Conservation (phyloP, 2,797 vertebrate species). For the Hypotaenidia philippensis region DNA sequence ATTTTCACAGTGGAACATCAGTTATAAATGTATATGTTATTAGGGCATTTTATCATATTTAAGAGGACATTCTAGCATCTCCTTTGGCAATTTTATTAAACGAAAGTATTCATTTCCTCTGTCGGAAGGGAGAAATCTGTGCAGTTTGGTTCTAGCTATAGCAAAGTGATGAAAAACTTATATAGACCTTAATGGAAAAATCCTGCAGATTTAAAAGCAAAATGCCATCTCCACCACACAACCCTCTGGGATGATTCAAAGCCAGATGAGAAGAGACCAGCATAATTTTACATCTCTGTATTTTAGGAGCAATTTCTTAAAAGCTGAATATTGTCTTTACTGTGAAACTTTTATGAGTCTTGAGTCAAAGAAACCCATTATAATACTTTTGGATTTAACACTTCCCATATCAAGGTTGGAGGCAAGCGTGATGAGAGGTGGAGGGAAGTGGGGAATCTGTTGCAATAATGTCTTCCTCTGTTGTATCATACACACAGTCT, state of each 20-base stretch:
- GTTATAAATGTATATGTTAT: constrained; percentile 22
- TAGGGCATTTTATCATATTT: constrained; percentile 38
- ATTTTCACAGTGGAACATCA: constrained; percentile 27
- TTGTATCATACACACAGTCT: neutral
- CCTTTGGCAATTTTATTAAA: constrained; percentile 28
- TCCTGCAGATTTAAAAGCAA: constrained; percentile 30
- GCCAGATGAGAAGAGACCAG: constrained; percentile 9
- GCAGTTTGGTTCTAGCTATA: neutral
- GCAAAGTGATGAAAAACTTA: constrained; percentile 21
- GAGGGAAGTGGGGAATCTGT: neutral
- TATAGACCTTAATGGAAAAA: constrained; percentile 30
- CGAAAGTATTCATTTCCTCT: neutral
- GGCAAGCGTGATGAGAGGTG: neutral
- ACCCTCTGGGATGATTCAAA: constrained; percentile 34
- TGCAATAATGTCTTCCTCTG: neutral
- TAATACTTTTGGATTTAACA: neutral
- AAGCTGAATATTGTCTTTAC: constrained; percentile 9
- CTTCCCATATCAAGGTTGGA: neutral
- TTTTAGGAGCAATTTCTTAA: constrained; percentile 38
- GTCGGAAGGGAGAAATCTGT: neutral
- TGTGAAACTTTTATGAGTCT: neutral
- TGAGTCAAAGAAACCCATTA: neutral
- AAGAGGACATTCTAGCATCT: constrained; percentile 34
- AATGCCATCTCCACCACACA: neutral
- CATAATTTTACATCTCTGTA: constrained; percentile 3